Conservation (phyloP, 2,797 vertebrate genomes). For the Eutrigla gurnardus region DNA sequence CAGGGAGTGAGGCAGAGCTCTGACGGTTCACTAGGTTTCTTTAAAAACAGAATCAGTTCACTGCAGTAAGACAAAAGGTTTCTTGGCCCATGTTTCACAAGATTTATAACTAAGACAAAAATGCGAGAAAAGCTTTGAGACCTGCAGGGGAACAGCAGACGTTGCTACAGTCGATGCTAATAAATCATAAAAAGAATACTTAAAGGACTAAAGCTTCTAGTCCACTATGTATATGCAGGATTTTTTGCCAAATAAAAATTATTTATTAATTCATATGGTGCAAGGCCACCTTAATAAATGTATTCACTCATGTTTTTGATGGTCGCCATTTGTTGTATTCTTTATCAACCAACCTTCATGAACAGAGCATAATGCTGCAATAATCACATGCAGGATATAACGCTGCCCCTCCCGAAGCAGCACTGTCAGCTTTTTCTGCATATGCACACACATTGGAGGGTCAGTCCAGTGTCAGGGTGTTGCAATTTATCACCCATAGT, state of each 20-base stretch:
- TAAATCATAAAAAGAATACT: conserved; percentile 27
- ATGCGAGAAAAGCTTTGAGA: conserved; percentile 29
- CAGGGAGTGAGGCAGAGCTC: background rate
- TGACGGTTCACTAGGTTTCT: background rate
- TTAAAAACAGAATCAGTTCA: background rate
- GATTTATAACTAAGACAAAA: conserved; percentile 42
- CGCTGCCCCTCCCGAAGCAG: conserved; percentile 1
- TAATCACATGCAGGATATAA: background rate
- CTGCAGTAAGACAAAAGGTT: conserved; percentile 25
- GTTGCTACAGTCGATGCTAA: conserved; percentile 1
- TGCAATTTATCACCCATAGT: conserved; percentile 19
- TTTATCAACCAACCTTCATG: conserved; percentile 10
- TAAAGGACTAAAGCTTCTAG: conserved; percentile 18
- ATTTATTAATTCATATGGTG: background rate
- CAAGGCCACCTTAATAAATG: conserved; percentile 8
- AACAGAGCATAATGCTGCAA: conserved; percentile 1
- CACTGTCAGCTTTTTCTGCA: conserved; percentile 24
- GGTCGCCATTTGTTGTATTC: conserved; percentile 1
- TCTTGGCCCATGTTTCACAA: conserved; percentile 10
- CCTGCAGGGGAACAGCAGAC: conserved; percentile 5
- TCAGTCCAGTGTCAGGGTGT: conserved; percentile 31
- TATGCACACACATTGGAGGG: conserved; percentile 13
- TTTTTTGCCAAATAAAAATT: conserved; percentile 3
- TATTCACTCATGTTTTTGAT: background rate
- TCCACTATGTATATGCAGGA: background rate